These are phyloP conservation scores for Aix galericulata DNA, from an alignment of 2,113 vertebrate genomes.

Conservation along the genomic window DNA sequence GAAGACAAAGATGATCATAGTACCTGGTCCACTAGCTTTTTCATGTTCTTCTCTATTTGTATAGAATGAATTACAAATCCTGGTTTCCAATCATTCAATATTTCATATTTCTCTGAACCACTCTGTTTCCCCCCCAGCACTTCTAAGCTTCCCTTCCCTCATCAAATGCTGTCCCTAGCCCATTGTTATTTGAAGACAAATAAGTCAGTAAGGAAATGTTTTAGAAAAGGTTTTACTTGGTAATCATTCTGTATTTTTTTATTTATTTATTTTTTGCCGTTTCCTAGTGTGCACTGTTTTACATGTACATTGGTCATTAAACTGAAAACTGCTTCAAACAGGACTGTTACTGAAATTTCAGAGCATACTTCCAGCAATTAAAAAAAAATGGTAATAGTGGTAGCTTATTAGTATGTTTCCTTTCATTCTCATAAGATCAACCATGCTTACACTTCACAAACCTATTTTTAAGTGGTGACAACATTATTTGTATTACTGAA, in stretches of 20 bases:
- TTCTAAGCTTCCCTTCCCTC: not conserved
- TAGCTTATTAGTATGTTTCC: not conserved
- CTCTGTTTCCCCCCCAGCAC: not conserved
- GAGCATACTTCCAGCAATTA: not conserved
- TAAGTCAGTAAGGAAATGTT: not conserved
- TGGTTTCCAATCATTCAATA: not conserved
- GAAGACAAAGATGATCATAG: not conserved
- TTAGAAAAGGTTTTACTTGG: not conserved
- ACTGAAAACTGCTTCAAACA: not conserved
- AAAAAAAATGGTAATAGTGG: not conserved
- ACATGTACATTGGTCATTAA: not conserved
- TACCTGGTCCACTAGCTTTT: not conserved
- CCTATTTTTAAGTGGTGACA: conserved; percentile 47
- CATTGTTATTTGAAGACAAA: not conserved
- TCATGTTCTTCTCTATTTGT: not conserved
- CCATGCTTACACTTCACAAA: not conserved
- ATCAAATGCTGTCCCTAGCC: not conserved
- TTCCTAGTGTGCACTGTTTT: not conserved
- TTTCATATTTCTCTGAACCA: not conserved
- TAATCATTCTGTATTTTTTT: not conserved
- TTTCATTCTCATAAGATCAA: conserved; percentile 3
- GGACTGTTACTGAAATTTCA: not conserved
- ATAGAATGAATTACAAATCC: not conserved
- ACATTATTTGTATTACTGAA: conserved; percentile 36
- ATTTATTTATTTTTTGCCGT: not conserved